Conservation (phyloP, 1,140 invertebrate species). For the Brachionus angularis region DNA sequence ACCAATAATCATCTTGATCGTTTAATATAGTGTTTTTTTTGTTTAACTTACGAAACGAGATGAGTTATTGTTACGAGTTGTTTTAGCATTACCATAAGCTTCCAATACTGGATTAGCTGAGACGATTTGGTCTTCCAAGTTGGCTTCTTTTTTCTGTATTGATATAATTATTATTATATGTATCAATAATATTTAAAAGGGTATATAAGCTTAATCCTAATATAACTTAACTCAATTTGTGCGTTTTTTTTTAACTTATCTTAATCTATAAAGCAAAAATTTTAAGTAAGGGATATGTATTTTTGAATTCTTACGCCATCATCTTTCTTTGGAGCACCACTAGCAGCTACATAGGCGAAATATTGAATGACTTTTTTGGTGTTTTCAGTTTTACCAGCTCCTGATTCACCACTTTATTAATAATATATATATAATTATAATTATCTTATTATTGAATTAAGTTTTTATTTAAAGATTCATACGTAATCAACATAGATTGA, state of each 20-base stretch:
- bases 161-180: no score
- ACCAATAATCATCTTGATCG: no score
- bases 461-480: constrained; percentile 48
- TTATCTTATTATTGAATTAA: no score
- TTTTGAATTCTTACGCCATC: constrained; percentile 15
- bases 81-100: constrained; percentile 65
- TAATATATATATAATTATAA: background rate
- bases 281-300: background rate
- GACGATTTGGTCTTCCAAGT: constrained; percentile 66
- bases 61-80: constrained; percentile 65
- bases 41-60: constrained; percentile 61
- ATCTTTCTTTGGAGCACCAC: constrained; percentile 47
- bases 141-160: constrained; percentile 38
- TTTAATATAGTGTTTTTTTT: no score
- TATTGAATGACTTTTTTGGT: constrained; percentile 68
- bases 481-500: constrained; percentile 62
- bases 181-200: no score
- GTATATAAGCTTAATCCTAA: no score
- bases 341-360: constrained; percentile 63
- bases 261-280: background rate
- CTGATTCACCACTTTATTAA: constrained; percentile 62
- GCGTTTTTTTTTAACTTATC: no score
- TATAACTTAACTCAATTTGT: no score
- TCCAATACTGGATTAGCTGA: constrained; percentile 63
- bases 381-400: constrained; percentile 67